Base-by-base conservation (phyloP, 2,797 vertebrate genomes). In the Hirundo rustica region DNA sequence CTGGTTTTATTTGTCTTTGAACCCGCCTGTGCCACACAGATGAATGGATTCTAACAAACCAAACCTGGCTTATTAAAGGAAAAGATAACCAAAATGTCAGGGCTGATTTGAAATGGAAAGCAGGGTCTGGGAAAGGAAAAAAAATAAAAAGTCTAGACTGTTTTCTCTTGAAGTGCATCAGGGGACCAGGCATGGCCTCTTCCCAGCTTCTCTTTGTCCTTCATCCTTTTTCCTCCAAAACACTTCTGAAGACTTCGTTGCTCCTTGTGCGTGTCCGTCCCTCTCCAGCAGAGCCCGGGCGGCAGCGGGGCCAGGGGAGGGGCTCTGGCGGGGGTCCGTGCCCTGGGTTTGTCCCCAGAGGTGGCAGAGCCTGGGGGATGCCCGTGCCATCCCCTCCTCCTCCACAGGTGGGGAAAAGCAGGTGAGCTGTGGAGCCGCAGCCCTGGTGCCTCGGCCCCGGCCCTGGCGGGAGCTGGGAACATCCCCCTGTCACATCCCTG, bases 91-190 rank as follows among this genome's bases (percentile, higher is more conserved):
- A 60, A 90, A 71, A 53, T 45, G 67, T 68, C 80, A 89, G 68
- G 50, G 47, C 44, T 89, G 78, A 94, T 94, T 92, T 91, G 78
- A 95, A 95, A 94, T 68, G 85, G 86, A 95, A 95, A 96, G 32
- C n/a, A 77, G 47, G 50, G 67, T 25, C 82, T 53, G 47, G 30
- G 29, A 32, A 7, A 34, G 17, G 36, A 38, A 38, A 38, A 84
- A 72, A 86, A 44, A 38, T 8, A 23, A 32, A 42, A 60, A 77
- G 38, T 42, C 66, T 53, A 66, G 64, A 61, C 45, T 68, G 38
- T 77, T 93, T 77, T 47, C 67, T 85, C 45, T 76, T 89, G 88
- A 85, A 94, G 67, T 38, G 67, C 83, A 57, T 30, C 64, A 66
- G 68, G 67, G 83, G 53, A 79, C 9, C 55, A 74, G 42, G 77